phyloP scores from a whole-genome alignment of 2,113 vertebrate genomes.

The Grammomys surdaster region DNA sequence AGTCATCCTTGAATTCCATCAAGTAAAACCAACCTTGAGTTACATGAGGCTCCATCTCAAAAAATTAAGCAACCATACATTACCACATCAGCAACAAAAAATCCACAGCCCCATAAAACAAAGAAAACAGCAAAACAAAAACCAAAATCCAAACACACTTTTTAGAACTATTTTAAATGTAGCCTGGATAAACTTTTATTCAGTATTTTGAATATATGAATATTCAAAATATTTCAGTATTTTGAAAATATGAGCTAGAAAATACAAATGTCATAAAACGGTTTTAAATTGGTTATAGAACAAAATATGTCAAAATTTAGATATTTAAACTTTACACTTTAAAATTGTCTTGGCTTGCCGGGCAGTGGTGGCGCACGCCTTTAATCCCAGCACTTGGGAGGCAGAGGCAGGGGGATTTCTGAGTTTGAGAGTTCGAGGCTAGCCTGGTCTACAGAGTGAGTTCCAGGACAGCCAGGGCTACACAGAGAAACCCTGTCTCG shows the following conservation, averaged over 20 bases:
- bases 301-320: slow-evolving; percentile 50
- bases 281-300: slow-evolving; percentile 51
- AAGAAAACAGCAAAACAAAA: neutral
- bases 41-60: neutral
- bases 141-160: neutral
- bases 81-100: neutral
- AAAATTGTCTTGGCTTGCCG: slow-evolving; percentile 57
- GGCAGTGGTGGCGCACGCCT: too few species aligned
- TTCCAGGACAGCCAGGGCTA: too few species aligned
- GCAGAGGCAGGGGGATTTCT: too few species aligned
- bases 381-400: too few species aligned
- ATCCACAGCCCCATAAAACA: slow-evolving; percentile 48
- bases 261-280: slow-evolving; percentile 48
- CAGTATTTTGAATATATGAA: slow-evolving; percentile 39
- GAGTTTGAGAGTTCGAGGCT: too few species aligned
- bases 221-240: neutral
- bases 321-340: slow-evolving; percentile 55
- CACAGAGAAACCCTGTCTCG: too few species aligned
- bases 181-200: slow-evolving; percentile 46
- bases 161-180: slow-evolving; percentile 30
- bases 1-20: neutral
- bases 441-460: too few species aligned
- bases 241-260: slow-evolving; percentile 46
- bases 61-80: neutral
- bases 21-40: neutral